Conservation (phyloP, 2,888 invertebrate species). For the Sturmia bella region DNA sequence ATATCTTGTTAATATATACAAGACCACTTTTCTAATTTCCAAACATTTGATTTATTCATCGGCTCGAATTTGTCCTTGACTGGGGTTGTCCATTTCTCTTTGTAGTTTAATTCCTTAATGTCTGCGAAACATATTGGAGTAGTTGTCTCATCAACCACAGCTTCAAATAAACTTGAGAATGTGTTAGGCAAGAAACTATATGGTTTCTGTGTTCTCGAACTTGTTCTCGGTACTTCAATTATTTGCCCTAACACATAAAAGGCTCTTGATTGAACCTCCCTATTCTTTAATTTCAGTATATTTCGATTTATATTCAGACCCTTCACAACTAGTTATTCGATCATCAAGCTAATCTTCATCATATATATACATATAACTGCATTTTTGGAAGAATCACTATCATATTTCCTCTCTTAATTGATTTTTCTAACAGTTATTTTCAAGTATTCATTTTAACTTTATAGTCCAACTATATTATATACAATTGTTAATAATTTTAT, state of each 20-base stretch:
- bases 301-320: too few relatives aligned
- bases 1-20: constrained; percentile 52
- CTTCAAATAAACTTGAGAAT: constrained; percentile 15
- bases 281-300: not conserved
- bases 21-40: constrained; percentile 5
- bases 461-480: too few relatives aligned
- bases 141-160: not conserved
- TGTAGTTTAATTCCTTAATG: constrained; percentile 1
- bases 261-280: not conserved
- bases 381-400: not conserved
- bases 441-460: too few relatives aligned
- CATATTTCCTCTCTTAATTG: not conserved
- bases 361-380: too few relatives aligned
- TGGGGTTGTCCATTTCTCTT: constrained; percentile 18
- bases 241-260: not conserved
- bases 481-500: too few relatives aligned
- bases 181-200: not conserved
- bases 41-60: constrained; percentile 28
- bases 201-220: not conserved
- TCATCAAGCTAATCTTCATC: constrained; percentile 62
- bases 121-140: not conserved
- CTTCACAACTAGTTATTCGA: constrained; percentile 70
- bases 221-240: not conserved
- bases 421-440: not conserved
- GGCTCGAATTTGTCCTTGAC: constrained; percentile 15